Base-by-base conservation (phyloP, 2,113 vertebrate species). In the Chaetodon trifascialis region DNA sequence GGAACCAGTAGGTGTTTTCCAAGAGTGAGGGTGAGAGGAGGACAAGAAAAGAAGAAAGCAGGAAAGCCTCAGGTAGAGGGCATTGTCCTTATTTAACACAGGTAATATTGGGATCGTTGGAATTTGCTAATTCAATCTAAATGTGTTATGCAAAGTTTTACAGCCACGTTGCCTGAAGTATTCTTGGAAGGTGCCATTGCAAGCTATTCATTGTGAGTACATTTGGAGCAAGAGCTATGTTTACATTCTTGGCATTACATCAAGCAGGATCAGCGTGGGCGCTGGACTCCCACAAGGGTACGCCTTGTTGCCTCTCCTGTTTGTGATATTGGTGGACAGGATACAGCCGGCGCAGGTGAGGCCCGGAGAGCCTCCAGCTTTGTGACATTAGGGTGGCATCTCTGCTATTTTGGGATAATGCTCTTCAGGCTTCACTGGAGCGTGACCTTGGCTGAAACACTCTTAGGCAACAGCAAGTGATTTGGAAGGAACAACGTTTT, bases 171-270 rank as follows among this genome's bases (percentile, higher is more conserved):
- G 46, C 25, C 74, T 71, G 58, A 62, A 40, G 46, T 63, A 16
- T 74, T 79, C 1, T 1, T 17, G 11, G 16, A 49, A 56, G 38
- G 46, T 34, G 51, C 21, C 23, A 17, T 59, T 23, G 19, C 15
- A 3, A 68, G 47, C 4, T 38, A 8, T 55, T 73, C 25, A 36
- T 6, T 69, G 1, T 64, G 2, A 51, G 9, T 11, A 49, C 25
- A 55, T 67, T 80, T 25, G 11, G 65, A 46, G 49, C 44, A 19
- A 10, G 65, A 55, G 34, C 47, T 19, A n/a, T 60, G 52, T 75
- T 71, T 77, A 74, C 73, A 80, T 73, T 73, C 62, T 76, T 59
- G 60, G 62, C 77, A 52, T 62, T 38, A 46, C 55, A 79, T 55
- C 60, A 64, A 34, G 68, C 42, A 77, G 47, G 12, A 70, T 66